Conservation (phyloP, 2,797 vertebrate genomes). For the Varecia variegata region DNA sequence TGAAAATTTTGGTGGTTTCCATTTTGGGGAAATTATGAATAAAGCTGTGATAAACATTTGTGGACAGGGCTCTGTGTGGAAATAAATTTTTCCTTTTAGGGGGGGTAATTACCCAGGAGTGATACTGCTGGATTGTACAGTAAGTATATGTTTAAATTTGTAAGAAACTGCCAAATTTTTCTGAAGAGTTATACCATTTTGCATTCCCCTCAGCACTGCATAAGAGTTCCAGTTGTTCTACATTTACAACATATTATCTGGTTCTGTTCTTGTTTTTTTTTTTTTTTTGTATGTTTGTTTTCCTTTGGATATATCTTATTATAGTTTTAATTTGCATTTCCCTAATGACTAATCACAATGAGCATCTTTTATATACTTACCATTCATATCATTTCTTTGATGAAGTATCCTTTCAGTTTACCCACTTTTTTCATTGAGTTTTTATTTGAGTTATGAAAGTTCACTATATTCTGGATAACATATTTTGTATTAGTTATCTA, state of each 20-base stretch:
- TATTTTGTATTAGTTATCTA: not conserved
- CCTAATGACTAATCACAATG: not conserved
- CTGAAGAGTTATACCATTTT: not conserved
- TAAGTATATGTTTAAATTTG: not conserved
- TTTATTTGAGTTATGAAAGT: not conserved
- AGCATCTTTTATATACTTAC: not conserved
- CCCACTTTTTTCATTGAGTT: not conserved
- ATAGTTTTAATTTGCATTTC: not conserved
- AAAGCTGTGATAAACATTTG: not conserved
- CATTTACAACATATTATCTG: not conserved
- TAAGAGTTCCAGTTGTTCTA: not conserved
- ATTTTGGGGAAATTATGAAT: not conserved
- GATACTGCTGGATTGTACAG: no score
- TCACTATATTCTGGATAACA: not conserved
- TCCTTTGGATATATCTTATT: not conserved
- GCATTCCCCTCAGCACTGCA: not conserved
- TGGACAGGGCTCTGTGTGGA: not conserved
- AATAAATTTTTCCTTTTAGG: not conserved
- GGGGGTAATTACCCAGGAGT: no score
- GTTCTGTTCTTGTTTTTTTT: not conserved
- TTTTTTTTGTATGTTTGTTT: not conserved
- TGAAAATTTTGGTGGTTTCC: not conserved
- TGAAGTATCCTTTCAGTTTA: not conserved
- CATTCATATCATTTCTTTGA: not conserved
- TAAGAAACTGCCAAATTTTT: not conserved